Percentiles rank a stretch among this genome's conserved stretches.
Evolutionary conservation across 2,113 vertebrate species (phyloP).

Genomic region (Vidua chalybeata): DNA sequence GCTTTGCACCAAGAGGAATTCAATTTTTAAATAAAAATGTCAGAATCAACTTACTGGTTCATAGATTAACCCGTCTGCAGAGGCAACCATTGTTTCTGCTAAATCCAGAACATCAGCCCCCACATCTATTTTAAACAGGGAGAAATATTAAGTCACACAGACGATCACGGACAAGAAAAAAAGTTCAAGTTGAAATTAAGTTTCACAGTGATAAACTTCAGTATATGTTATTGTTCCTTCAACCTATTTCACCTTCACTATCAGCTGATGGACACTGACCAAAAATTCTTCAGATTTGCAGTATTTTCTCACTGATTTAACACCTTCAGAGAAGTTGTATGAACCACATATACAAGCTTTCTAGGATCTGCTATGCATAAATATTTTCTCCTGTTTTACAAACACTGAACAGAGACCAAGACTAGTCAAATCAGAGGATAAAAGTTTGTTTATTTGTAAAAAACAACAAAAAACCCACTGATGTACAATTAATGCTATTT

Average conservation of each 20-base stretch:
- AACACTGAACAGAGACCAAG: neutral
- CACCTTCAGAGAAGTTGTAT: neutral
- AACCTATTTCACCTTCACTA: neutral
- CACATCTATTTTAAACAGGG: slow-evolving; percentile 78
- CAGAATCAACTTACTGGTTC: slow-evolving; percentile 86
- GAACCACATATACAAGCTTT: neutral
- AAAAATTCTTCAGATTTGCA: neutral
- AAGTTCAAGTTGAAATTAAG: neutral
- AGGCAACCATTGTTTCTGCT: slow-evolving; percentile 94
- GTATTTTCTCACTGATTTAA: neutral
- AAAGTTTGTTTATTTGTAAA: neutral
- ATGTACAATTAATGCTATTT: neutral
- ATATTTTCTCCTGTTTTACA: neutral
- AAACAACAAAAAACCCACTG: neutral
- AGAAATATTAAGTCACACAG: neutral
- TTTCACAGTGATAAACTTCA: neutral
- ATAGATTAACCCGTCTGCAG: slow-evolving; percentile 91
- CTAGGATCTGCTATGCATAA: neutral
- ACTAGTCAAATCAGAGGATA: neutral
- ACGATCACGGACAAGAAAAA: neutral
- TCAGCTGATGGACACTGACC: neutral
- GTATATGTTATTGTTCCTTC: neutral
- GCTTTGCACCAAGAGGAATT: neutral
- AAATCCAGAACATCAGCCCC: slow-evolving; percentile 96
- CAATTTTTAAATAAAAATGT: neutral